Evolutionary conservation across 2,113 vertebrate genomes (phyloP).

Genomic region (Podiceps cristatus): DNA sequence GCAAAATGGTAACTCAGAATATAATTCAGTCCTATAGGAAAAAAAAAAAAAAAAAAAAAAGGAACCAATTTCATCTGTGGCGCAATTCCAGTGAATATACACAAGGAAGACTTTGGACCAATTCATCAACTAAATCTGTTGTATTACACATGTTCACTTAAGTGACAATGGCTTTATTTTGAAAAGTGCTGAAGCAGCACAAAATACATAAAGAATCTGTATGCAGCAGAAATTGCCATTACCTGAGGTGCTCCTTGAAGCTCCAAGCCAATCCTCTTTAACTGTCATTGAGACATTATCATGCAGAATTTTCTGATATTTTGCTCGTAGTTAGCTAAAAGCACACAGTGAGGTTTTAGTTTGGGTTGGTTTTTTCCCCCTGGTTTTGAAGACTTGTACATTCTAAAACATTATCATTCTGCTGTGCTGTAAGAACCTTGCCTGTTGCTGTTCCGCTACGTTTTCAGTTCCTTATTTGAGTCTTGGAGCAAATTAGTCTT

Average conservation of each 20-base stretch:
- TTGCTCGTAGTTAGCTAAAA: neutral
- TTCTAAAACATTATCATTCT: neutral
- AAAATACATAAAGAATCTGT: neutral
- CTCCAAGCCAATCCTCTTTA: neutral
- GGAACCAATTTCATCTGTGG: neutral
- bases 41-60: neutral
- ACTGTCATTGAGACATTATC: neutral
- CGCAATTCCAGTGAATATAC: neutral
- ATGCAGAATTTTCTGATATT: neutral
- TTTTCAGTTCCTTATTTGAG: neutral
- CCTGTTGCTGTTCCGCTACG: neutral
- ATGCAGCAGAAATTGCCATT: constrained; percentile 20
- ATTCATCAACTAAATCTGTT: constrained; percentile 33
- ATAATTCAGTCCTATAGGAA: neutral
- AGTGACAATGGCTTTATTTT: constrained; percentile 16
- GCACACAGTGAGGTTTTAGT: neutral
- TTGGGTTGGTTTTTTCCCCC: neutral
- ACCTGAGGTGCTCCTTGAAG: neutral
- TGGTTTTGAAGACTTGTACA: neutral
- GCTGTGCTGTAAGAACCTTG: neutral
- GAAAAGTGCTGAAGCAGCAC: constrained; percentile 12
- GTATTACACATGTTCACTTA: neutral
- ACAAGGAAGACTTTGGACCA: neutral
- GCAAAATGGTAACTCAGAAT: neutral
- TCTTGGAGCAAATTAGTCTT: neutral